A percentile compares a stretch with the other conserved stretches of the same genome.
phyloP scores from a whole-genome alignment of 2,888 invertebrate species.

The Hoplodrina blanda region DNA sequence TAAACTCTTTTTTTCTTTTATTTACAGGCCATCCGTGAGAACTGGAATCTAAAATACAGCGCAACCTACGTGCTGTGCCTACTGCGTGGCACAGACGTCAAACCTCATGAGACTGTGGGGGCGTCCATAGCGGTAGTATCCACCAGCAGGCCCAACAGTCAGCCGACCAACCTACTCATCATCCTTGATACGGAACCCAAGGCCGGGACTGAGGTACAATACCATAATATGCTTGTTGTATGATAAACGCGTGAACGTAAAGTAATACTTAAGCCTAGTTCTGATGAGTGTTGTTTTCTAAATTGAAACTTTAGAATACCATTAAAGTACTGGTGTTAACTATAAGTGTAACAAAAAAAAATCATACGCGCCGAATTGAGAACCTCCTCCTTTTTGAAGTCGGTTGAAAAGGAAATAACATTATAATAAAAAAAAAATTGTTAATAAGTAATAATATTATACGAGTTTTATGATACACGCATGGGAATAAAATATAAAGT shows the following conservation, averaged over 20 bases:
- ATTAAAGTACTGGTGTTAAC: neutral
- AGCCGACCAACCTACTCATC: slow-evolving; percentile 82
- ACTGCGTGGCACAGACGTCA: slow-evolving; percentile 92
- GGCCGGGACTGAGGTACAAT: slow-evolving; percentile 79
- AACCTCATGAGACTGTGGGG: slow-evolving; percentile 84
- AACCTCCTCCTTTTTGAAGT: too few species aligned
- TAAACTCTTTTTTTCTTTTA: slow-evolving; percentile 17
- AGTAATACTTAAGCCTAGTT: neutral
- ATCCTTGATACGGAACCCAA: slow-evolving; percentile 84
- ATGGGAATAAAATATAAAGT: too few species aligned
- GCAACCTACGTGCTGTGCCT: slow-evolving; percentile 97
- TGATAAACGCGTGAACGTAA: too few species aligned
- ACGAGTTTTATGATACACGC: too few species aligned
- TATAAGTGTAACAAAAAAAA: too few species aligned
- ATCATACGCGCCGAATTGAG: too few species aligned
- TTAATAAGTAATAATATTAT: too few species aligned
- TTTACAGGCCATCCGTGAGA: slow-evolving; percentile 95
- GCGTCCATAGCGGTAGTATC: slow-evolving; percentile 82
- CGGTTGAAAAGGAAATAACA: too few species aligned
- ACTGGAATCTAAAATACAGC: slow-evolving; percentile 98
- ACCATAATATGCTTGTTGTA: neutral
- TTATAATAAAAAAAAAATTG: too few species aligned
- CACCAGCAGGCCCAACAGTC: slow-evolving; percentile 69
- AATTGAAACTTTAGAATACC: neutral
- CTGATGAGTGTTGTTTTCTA: neutral